Base-by-base conservation (phyloP, 2,113 vertebrate species). In the Lycaon pictus region DNA sequence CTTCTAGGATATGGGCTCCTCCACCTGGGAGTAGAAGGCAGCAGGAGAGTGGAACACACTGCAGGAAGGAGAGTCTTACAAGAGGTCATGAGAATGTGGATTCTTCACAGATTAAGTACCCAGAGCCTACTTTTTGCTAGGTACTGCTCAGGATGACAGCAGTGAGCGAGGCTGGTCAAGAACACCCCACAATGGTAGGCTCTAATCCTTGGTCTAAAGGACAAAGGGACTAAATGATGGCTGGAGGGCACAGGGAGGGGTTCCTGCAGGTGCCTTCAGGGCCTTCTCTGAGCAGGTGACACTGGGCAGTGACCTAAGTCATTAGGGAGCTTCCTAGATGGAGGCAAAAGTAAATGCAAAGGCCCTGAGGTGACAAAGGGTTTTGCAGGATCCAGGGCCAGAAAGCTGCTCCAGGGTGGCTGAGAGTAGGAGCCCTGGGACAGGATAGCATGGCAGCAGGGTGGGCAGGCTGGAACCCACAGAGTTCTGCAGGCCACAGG, bases 41-140 rank as follows among this genome's bases (percentile, higher is more conserved):
- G 29, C 1, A 48, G 63, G 16, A 56, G 72, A 71, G 22, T 12
- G 32, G 23, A 58, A n/a, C 12, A 3, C 3, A 2, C 74, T 8
- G 11, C 3, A 17, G 35, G 62, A 69, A 29, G 23, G 37, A 83
- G n/a, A 25, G 69, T 60, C 29, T 35, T 5, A 25, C 2, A 23
- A 56, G 63, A 23, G 43, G 32, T 76, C 22, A 19, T 0, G 19
- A 48, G 19, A 29, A 82, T 0, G 2, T 0, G 0, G 51, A 20
- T 11, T 62, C 71, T 69, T 77, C 29, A 5, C 4, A 6, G 67
- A 27, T 7, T 22, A 27, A 32, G 35, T 22, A 43, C 29, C 23
- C 1, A 0, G 17, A 13, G 60, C 29, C 60, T 43, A 43, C 86
- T 90, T 56, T 1, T 37, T 6, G 32, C 74, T 6, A 16, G 76